These are phyloP conservation scores for Eupeodes latifasciatus DNA, from an alignment of 2,888 invertebrate species.

Conservation along the genomic window DNA sequence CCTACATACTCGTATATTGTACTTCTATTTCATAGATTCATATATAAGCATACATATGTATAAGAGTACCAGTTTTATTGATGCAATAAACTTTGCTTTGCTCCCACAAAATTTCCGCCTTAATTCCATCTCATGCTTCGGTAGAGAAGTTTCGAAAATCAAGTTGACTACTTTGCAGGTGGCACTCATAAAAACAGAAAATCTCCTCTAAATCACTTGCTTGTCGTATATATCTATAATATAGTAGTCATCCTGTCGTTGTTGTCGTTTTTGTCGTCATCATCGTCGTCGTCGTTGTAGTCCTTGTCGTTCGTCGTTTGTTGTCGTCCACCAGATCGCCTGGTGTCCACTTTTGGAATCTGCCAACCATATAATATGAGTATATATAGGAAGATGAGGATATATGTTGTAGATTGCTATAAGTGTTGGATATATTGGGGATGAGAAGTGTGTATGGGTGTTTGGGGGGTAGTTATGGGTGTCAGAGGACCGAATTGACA, in stretches of 20 bases:
- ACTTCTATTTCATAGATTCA: slow-evolving; percentile 35
- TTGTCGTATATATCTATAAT: slow-evolving; percentile 14
- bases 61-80: slow-evolving; percentile 49
- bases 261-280: slow-evolving; percentile 34
- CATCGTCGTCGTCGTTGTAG: not conserved
- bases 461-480: not conserved
- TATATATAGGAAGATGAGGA: slow-evolving; percentile 4
- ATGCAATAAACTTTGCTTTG: slow-evolving; percentile 65
- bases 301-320: slow-evolving; percentile 10
- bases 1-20: not conserved
- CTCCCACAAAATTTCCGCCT: slow-evolving; percentile 27
- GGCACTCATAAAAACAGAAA: slow-evolving; percentile 71
- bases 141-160: slow-evolving; percentile 53
- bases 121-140: slow-evolving; percentile 29
- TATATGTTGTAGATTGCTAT: not conserved
- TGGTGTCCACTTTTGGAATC: slow-evolving; percentile 47
- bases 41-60: not conserved
- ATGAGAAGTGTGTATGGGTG: not conserved
- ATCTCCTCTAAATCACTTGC: slow-evolving; percentile 66
- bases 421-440: not conserved
- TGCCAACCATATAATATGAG: slow-evolving; percentile 38
- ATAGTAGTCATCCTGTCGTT: slow-evolving; percentile 18
- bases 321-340: slow-evolving; percentile 37
- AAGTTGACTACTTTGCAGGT: slow-evolving; percentile 70
- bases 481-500: slow-evolving; percentile 45